A percentile compares a stretch with the other conserved stretches of the same genome.
Evolutionary conservation across 2,888 invertebrate genomes (phyloP).

Genomic region (Dryococelus australis): DNA sequence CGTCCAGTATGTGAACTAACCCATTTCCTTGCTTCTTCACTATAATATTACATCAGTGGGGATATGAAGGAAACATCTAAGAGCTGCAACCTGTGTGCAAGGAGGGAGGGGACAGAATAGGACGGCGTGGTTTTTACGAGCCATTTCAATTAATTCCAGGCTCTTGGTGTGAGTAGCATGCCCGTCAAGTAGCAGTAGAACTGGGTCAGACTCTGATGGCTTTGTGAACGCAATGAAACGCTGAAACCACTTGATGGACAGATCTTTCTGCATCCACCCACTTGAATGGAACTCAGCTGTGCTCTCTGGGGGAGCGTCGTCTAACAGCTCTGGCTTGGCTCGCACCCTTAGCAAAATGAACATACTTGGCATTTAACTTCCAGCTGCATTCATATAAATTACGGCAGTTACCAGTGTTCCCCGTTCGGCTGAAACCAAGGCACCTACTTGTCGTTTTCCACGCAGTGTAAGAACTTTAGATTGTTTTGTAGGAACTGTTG

Average conservation of each 20-base stretch:
- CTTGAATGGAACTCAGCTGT: constrained; percentile 50
- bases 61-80: constrained; percentile 48
- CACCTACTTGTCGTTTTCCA: not conserved
- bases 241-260: constrained; percentile 31
- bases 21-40: constrained; percentile 46
- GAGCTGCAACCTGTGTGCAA: constrained; percentile 49
- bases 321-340: constrained; percentile 51
- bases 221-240: constrained; percentile 48
- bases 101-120: constrained; percentile 51
- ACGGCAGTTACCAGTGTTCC: constrained; percentile 50
- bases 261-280: constrained; percentile 43
- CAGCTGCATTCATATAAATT: constrained; percentile 52
- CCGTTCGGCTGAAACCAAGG: constrained; percentile 53
- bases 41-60: constrained; percentile 48
- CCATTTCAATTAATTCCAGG: constrained; percentile 47
- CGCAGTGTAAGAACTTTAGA: not conserved
- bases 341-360: constrained; percentile 54
- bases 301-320: constrained; percentile 52
- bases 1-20: constrained; percentile 39
- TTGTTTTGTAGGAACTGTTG: not conserved
- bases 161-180: constrained; percentile 54
- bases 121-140: constrained; percentile 46
- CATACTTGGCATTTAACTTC: constrained; percentile 53
- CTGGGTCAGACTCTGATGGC: constrained; percentile 51
- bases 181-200: constrained; percentile 54